Percentiles rank a stretch among this genome's conserved stretches.
phyloP scores from a whole-genome alignment of 2,888 invertebrate genomes.

The Dolichopus griseipennis region DNA sequence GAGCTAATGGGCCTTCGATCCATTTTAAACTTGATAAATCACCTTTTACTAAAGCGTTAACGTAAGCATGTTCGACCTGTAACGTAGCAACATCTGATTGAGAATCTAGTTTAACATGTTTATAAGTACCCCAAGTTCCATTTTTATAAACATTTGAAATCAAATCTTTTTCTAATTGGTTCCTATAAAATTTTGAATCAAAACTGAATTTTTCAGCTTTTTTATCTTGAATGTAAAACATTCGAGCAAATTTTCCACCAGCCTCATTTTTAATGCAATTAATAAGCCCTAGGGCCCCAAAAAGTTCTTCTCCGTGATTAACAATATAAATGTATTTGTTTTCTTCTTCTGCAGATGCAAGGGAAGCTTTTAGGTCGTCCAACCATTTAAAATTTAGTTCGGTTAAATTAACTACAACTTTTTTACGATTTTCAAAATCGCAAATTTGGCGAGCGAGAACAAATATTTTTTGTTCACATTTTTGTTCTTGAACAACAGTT shows the following conservation, averaged over 20 bases:
- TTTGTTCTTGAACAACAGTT: conserved; percentile 53
- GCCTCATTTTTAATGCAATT: conserved; percentile 84
- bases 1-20: conserved; percentile 79
- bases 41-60: conserved; percentile 85
- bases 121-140: conserved; percentile 77
- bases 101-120: conserved; percentile 64
- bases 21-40: conserved; percentile 87
- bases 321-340: conserved; percentile 58
- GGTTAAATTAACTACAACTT: conserved; percentile 54
- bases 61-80: conserved; percentile 85
- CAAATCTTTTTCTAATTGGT: conserved; percentile 65
- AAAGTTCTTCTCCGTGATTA: conserved; percentile 56
- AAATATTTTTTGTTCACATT: conserved; percentile 55
- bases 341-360: conserved; percentile 56
- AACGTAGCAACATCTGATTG: conserved; percentile 39
- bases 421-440: conserved; percentile 35
- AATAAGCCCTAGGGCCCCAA: conserved; percentile 79
- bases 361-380: conserved; percentile 63
- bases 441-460: conserved; percentile 51
- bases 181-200: conserved; percentile 49
- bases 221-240: conserved; percentile 59
- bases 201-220: conserved; percentile 53
- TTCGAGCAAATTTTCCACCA: conserved; percentile 69
- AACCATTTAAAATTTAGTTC: conserved; percentile 73
- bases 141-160: conserved; percentile 75